These are phyloP conservation scores for Chloropsis cyanopogon DNA, from an alignment of 2,113 vertebrate genomes.

Conservation along the genomic window DNA sequence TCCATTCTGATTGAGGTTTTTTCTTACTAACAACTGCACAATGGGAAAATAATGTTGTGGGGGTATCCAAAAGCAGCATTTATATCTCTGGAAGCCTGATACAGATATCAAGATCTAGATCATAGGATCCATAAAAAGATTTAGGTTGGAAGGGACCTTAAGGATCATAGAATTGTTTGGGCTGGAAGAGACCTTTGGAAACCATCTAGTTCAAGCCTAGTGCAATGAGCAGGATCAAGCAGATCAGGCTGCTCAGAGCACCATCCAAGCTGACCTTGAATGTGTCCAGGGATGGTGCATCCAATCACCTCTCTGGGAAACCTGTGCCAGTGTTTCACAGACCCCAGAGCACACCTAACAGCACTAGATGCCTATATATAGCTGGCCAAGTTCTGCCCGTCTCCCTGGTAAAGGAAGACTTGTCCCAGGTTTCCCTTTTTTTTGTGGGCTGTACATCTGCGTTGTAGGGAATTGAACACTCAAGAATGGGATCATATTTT, in stretches of 20 bases:
- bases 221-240: neutral
- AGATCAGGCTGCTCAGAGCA: neutral
- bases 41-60: neutral
- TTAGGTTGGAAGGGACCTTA: neutral
- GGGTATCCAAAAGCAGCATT: neutral
- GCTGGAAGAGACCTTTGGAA: neutral
- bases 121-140: neutral
- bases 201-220: neutral
- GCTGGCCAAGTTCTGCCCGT: rapidly evolving
- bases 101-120: neutral
- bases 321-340: neutral
- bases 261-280: neutral
- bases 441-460: neutral
- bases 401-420: neutral
- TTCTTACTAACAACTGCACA: neutral
- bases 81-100: neutral
- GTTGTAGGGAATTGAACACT: rapidly evolving
- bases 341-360: neutral
- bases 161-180: neutral
- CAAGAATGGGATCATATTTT: neutral
- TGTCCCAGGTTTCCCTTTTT: neutral
- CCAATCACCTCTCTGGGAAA: neutral
- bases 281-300: neutral
- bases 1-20: neutral
- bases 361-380: neutral